A percentile compares a stretch with the other conserved stretches of the same genome.
Conservation (phyloP, 2,797 vertebrate genomes). For the Sebastes taczanowskii region DNA sequence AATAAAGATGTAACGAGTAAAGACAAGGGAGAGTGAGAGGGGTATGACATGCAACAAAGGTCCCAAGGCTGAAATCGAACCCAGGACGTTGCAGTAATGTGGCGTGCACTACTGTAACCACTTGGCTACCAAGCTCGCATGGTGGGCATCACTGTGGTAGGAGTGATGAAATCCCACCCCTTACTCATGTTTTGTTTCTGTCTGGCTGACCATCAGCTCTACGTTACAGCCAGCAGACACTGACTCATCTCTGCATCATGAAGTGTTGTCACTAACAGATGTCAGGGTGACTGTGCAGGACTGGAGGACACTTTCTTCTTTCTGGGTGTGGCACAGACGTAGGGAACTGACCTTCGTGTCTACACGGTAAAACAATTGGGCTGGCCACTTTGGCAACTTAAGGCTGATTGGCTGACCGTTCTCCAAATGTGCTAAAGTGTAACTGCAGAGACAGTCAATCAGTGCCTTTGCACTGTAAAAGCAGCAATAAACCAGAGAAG, state of each 20-base stretch:
- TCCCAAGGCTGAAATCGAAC: neutral
- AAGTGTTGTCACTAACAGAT: conserved; percentile 28
- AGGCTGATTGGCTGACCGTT: conserved; percentile 2
- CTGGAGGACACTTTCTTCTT: neutral
- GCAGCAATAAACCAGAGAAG: conserved; percentile 48
- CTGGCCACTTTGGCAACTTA: neutral
- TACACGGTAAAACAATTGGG: neutral
- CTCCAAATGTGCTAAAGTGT: conserved; percentile 44
- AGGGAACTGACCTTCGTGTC: conserved; percentile 28
- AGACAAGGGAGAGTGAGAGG: neutral
- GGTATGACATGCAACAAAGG: neutral
- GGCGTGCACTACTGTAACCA: neutral
- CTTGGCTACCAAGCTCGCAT: neutral
- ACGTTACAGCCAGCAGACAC: conserved; percentile 25
- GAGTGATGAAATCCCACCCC: conserved; percentile 2
- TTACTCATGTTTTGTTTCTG: neutral
- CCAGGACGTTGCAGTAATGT: neutral
- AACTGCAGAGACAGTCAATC: conserved; percentile 41
- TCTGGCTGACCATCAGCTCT: conserved; percentile 17
- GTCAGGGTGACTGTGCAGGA: conserved; percentile 25
- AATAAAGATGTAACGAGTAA: neutral
- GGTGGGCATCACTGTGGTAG: neutral
- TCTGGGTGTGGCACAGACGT: conserved; percentile 2
- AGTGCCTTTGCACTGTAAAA: conserved; percentile 25
- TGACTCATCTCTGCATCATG: conserved; percentile 55